Base-by-base conservation (phyloP, 2,888 invertebrate species). In the Lasioglossum oenotherae region DNA sequence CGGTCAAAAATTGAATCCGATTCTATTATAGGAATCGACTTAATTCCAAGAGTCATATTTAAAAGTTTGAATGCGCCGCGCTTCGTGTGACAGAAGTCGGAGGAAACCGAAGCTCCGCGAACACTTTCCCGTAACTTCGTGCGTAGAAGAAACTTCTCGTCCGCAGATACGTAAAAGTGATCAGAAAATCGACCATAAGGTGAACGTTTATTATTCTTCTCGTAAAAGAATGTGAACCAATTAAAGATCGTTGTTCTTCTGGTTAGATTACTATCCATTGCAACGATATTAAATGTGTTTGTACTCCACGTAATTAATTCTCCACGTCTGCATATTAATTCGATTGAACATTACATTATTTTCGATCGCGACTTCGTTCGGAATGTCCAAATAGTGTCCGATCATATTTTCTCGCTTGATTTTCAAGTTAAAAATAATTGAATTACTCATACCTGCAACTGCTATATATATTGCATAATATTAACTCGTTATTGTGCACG, bases 371-470 rank as follows among this genome's bases (percentile, higher is more conserved):
- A 73, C 44, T 27, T 4, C 46, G 76, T 76, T 76, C 75, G 19
- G 73, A 80, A 46, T 35, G 19, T 78, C 49, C 78, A 60, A 19
- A 57, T 44, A 74, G 53, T 27, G 60, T 35, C 53, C 31, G 44
- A 74, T 41, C 80, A 46, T 31, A 35, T 23, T 73, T 71, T 75
- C 72, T n/a, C 49, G 5, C 19, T 76, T 57, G 35, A 80, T 76
- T 80, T 81, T 85, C 31, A 35, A 85, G 80, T 85, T 85, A 85
- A 73, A 85, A 85, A 85, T 85, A 85, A 80, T 80, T 73, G 80
- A 85, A 73, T 85, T 80, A 85, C 85, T 85, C 85, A 85, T 85
- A 76, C 75, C 76, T 57, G 46, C 46, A 35, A 69, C 75, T 76
- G 64, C 53, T 85, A 76, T 80, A 73, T 74, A 80, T 80, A 85